A percentile compares a stretch with the other conserved stretches of the same genome.
These are phyloP conservation scores for Dromiciops gliroides DNA, from an alignment of 2,113 vertebrate species.

Conservation along the genomic window DNA sequence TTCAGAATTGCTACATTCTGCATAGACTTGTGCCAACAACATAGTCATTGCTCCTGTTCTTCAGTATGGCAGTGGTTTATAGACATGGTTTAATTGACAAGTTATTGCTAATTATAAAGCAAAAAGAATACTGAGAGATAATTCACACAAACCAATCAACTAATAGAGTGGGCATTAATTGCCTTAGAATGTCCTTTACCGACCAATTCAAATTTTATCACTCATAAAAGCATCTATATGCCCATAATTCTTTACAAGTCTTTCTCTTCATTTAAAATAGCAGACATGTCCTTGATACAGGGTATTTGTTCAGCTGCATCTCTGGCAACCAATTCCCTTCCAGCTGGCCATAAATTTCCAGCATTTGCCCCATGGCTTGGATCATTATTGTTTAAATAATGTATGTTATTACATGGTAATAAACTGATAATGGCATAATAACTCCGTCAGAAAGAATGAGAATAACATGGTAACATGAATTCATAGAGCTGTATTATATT, in stretches of 20 bases:
- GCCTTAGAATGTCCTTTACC: background rate
- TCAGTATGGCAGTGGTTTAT: constrained; percentile 52
- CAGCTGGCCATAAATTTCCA: constrained; percentile 34
- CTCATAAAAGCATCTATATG: constrained; percentile 49
- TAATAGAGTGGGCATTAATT: constrained; percentile 67
- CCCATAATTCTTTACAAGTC: constrained; percentile 46
- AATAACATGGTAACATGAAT: constrained; percentile 26
- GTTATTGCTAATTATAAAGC: constrained; percentile 71
- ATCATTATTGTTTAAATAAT: constrained; percentile 42
- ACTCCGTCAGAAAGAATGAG: constrained; percentile 33
- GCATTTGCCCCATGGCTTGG: background rate
- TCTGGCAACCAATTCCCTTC: constrained; percentile 32
- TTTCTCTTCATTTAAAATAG: constrained; percentile 45
- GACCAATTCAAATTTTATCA: constrained; percentile 61
- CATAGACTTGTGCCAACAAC: constrained; percentile 13
- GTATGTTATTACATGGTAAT: constrained; percentile 9
- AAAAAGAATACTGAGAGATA: constrained; percentile 58
- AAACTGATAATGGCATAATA: constrained; percentile 47
- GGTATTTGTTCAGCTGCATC: constrained; percentile 17
- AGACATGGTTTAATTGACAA: constrained; percentile 70
- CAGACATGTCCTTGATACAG: background rate
- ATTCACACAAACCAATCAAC: constrained; percentile 64
- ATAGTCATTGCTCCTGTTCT: constrained; percentile 50
- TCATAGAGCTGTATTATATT: constrained; percentile 31
- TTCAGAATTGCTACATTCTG: constrained; percentile 49